Evolutionary conservation across 2,888 invertebrate genomes (phyloP).

Genomic region (Alloplasta piceator): DNA sequence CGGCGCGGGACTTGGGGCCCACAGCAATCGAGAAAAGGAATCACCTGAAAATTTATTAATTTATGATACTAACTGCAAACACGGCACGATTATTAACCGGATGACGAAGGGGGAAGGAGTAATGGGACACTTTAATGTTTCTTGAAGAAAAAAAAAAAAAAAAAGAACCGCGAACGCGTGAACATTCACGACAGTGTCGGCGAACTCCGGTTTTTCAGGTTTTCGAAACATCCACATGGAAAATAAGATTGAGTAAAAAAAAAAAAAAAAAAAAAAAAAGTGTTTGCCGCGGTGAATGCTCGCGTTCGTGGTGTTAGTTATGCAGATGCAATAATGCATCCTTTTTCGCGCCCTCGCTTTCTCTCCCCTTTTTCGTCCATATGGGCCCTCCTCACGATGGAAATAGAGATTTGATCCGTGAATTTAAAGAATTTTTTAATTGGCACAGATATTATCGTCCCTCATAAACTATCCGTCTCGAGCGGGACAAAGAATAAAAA

Average conservation of each 20-base stretch:
- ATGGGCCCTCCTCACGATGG: slow-evolving; percentile 63
- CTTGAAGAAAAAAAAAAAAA: slow-evolving; percentile 29
- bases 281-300: slow-evolving; percentile 56
- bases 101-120: slow-evolving; percentile 33
- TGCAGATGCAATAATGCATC: slow-evolving; percentile 65
- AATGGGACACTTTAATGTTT: slow-evolving; percentile 56
- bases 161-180: slow-evolving; percentile 48
- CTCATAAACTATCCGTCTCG: slow-evolving; percentile 65
- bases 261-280: background rate
- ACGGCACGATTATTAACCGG: slow-evolving; percentile 50
- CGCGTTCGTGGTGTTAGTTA: slow-evolving; percentile 61
- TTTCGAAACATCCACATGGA: slow-evolving; percentile 55
- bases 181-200: slow-evolving; percentile 63
- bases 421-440: slow-evolving; percentile 73
- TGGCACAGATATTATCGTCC: slow-evolving; percentile 70
- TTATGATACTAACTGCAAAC: slow-evolving; percentile 3
- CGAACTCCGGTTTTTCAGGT: slow-evolving; percentile 71
- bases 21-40: background rate
- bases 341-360: slow-evolving; percentile 58
- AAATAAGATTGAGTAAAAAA: slow-evolving; percentile 4
- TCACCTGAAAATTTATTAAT: slow-evolving; percentile 48
- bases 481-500: slow-evolving; percentile 36
- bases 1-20: too few species aligned
- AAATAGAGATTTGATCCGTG: slow-evolving; percentile 71
- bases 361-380: slow-evolving; percentile 42